Percentiles rank a stretch among this genome's conserved stretches.
phyloP scores from a whole-genome alignment of 2,888 invertebrate genomes.

The Gibbula magus region DNA sequence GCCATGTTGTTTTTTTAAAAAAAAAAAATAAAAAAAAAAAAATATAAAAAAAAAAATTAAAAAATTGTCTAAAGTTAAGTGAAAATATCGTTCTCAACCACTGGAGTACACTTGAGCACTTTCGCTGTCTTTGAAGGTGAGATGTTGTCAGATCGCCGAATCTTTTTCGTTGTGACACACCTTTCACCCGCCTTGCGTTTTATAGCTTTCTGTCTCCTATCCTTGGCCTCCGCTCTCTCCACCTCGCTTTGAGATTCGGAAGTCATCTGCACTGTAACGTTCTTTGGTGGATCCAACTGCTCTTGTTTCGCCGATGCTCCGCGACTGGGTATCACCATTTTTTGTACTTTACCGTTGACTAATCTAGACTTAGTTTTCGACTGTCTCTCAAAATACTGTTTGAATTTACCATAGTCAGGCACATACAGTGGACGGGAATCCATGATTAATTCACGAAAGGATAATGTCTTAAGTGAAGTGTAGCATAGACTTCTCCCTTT shows the following conservation, averaged over 20 bases:
- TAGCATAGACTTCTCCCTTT: neutral
- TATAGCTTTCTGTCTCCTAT: neutral
- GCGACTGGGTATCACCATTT: neutral
- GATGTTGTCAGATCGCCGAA: neutral
- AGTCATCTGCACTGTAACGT: neutral
- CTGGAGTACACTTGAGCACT: neutral
- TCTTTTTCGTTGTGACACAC: neutral
- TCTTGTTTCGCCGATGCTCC: neutral
- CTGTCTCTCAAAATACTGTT: neutral
- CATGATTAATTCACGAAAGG: neutral
- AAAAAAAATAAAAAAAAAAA: too few species aligned
- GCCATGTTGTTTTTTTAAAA: neutral
- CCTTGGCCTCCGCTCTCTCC: conserved; percentile 5
- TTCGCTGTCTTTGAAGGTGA: neutral
- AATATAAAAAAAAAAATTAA: too few species aligned
- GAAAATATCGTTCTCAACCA: neutral
- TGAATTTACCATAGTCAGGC: conserved; percentile 4
- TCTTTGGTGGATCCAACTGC: neutral
- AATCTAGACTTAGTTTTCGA: neutral
- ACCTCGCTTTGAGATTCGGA: neutral
- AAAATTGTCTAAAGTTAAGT: too few species aligned
- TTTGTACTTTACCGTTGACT: neutral
- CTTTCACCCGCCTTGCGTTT: conserved; percentile 8
- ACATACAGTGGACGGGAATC: neutral
- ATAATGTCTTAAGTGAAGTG: neutral